Evolutionary conservation across 2,888 invertebrate genomes (phyloP), one percentile per base, ranked within the genome.

Genomic region (Ormyrus rosae): DNA sequence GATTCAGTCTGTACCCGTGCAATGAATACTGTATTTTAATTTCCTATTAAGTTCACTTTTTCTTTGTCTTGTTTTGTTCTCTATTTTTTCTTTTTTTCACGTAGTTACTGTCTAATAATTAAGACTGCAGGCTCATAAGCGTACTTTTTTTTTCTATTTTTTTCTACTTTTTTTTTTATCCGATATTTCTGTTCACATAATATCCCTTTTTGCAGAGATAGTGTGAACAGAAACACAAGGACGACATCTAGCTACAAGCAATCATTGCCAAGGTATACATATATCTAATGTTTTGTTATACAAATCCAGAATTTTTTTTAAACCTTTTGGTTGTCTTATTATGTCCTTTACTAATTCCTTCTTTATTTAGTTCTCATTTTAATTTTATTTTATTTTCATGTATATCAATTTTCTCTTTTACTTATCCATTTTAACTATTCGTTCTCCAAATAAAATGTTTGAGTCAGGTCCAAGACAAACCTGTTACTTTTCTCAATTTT

Each of bases 141-240:
- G 58, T 82, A 82, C 34, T 2, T 34, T 34, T 4, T 34, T 4
- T 34, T 34, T 19, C 19, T 1, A 19, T 19, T 34, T 83, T 78
- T 69, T 64, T 46, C 74, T 56, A 71, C 55, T 74, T 67, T 83
- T 71, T 83, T 73, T 60, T 81, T 80, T 78, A 84, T 85, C 86
- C 87, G 86, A 87, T 89, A 89, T 89, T 90, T 90, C 89, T 90
- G 90, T 91, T 90, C 90, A 90, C 90, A 90, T 90, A 85, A 88
- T 83, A 89, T 90, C 89, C 87, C 87, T 90, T 91, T 90, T 91
- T 91, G 88, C 91, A 91, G 91, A 90, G 91, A 91, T 89, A 91
- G 90, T 90, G 90, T 91, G 89, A 91, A 91, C 90, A 91, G 91
- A 91, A 91, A 90, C 90, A 88, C 90, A 86, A 90, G 90, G 90